Evolutionary conservation across 2,888 invertebrate species (phyloP).

Genomic region (Odontothrips loti): DNA sequence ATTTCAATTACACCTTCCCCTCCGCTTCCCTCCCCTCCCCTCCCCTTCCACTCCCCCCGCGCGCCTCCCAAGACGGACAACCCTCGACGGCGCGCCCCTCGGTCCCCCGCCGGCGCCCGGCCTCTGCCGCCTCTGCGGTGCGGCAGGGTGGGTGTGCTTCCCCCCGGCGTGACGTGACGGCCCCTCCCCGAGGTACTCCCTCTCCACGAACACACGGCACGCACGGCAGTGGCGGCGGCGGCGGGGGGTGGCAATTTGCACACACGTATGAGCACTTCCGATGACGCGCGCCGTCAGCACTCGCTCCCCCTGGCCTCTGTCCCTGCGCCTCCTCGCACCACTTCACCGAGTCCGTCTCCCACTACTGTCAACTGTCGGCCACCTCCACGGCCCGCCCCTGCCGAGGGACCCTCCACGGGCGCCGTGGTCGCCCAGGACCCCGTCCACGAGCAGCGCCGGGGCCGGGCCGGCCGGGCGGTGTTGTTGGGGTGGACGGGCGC

Average conservation of each 20-base stretch:
- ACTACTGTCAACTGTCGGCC: neutral
- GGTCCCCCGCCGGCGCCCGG: neutral
- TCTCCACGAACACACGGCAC: neutral
- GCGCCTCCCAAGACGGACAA: no score
- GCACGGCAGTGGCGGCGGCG: neutral
- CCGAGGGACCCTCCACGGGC: no score
- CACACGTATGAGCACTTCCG: slow-evolving; percentile 22
- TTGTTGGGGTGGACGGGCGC: neutral
- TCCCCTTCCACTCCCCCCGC: no score
- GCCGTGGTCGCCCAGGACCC: neutral
- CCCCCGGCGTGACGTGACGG: neutral
- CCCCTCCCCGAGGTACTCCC: neutral
- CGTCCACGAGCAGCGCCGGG: neutral
- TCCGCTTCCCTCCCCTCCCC: neutral
- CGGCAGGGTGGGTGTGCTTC: no score
- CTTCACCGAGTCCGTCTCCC: neutral
- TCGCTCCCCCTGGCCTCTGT: neutral
- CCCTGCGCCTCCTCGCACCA: neutral
- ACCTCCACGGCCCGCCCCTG: no score
- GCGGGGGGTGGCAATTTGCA: neutral
- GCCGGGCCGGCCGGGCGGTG: neutral
- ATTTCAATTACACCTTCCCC: neutral
- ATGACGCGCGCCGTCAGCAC: neutral
- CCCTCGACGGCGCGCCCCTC: neutral
- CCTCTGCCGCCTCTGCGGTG: no score